These are phyloP conservation scores for Polymixis lichenea DNA, from an alignment of 2,888 invertebrate species.

Conservation along the genomic window DNA sequence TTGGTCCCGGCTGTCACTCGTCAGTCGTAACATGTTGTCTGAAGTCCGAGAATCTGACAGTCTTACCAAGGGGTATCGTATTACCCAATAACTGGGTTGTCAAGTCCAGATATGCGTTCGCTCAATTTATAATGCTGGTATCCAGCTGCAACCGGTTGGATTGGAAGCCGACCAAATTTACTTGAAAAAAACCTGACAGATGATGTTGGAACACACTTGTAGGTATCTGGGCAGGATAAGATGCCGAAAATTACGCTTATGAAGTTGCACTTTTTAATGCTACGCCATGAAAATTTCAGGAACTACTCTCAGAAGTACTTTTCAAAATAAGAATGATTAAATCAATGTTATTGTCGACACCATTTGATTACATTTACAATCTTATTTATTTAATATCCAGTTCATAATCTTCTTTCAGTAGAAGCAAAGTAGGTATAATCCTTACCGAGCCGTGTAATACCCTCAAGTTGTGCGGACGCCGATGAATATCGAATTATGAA, in stretches of 20 bases:
- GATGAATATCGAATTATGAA: conserved; percentile 82
- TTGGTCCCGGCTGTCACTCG: too few relatives aligned
- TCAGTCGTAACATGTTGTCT: too few relatives aligned
- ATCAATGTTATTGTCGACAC: background rate
- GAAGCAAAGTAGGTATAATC: conserved; percentile 79
- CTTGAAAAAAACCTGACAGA: too few relatives aligned
- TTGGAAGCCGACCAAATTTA: too few relatives aligned
- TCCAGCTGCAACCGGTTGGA: too few relatives aligned
- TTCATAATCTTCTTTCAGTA: conserved; percentile 72
- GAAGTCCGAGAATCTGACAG: too few relatives aligned
- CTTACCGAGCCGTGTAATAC: conserved; percentile 79
- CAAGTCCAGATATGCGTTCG: too few relatives aligned
- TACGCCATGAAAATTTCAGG: background rate
- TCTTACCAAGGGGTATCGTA: too few relatives aligned
- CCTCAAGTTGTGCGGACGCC: conserved; percentile 77
- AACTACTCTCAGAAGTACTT: background rate
- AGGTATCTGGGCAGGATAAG: background rate
- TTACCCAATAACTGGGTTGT: too few relatives aligned
- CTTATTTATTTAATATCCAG: conserved; percentile 37
- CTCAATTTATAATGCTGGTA: too few relatives aligned
- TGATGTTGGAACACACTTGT: background rate
- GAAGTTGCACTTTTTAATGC: background rate
- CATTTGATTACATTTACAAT: background rate
- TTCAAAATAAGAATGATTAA: background rate
- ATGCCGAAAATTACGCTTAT: background rate